These are phyloP conservation scores for Otus sunia DNA, from an alignment of 2,113 vertebrate genomes.

Conservation along the genomic window DNA sequence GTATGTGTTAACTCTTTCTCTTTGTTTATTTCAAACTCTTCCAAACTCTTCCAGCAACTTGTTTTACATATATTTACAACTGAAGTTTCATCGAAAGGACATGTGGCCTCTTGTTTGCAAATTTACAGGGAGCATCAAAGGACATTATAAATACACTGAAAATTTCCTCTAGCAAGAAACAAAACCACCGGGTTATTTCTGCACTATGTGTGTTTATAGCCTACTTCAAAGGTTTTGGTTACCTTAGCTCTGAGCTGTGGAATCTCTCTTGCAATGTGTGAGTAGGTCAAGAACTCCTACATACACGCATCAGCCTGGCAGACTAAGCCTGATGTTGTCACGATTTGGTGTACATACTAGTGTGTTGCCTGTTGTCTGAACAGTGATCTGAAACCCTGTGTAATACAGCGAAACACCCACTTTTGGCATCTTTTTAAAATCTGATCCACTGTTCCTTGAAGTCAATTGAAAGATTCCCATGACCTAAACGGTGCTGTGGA, in stretches of 20 bases:
- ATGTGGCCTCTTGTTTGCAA: constrained; percentile 58
- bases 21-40: constrained; percentile 56
- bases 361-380: neutral
- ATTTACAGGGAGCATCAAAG: constrained; percentile 66
- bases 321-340: neutral
- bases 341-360: neutral
- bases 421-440: neutral
- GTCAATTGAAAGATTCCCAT: constrained; percentile 25
- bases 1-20: neutral
- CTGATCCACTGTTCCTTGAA: neutral
- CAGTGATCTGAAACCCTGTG: neutral
- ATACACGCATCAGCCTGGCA: neutral
- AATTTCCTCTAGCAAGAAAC: constrained; percentile 54
- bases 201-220: constrained; percentile 28
- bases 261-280: constrained; percentile 15
- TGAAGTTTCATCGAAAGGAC: constrained; percentile 59
- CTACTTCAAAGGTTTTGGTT: constrained; percentile 54
- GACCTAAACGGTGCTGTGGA: neutral
- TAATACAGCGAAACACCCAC: neutral
- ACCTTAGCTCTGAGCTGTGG: neutral
- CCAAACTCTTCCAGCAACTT: constrained; percentile 41
- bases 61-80: constrained; percentile 48
- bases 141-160: constrained; percentile 52
- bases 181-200: constrained; percentile 28
- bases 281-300: neutral